Evolutionary conservation across 2,888 invertebrate genomes (phyloP), one percentile per base, ranked within the genome.

Genomic region (Ellobium chinense): DNA sequence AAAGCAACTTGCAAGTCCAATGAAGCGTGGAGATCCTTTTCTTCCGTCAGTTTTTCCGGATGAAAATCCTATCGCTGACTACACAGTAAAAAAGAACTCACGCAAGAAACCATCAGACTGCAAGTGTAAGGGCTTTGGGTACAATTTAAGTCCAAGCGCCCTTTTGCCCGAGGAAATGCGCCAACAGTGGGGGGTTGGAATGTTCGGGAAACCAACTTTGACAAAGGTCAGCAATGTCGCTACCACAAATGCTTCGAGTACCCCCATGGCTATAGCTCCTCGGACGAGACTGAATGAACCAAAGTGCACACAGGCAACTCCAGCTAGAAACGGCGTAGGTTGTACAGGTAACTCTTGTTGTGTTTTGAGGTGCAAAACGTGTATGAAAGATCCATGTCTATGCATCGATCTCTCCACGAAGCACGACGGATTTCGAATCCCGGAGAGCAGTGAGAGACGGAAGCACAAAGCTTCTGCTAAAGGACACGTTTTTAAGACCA

Each of bases 21-120:
- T 80, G 80, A 80, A 75, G 39, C 54, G 80, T 46, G 80, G 80
- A 46, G 80, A 80, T 27, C 80, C 80, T 0, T 80, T 80, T 63
- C 66, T 80, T 39, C 80, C 80, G 18, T 80, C 80, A 12, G 80
- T 80, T 37, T 68, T 75, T 21, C 66, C 75, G 18, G 80, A 80
- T 29, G 80, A 80, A 34, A 80, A 75, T n/a, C 80, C 80, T 0
- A 69, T 80, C n/a, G 80, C 74, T 7, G 80, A 80, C 31, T 80
- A 69, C 27, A 58, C 69, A 34, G 68, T 74, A 12, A 72, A 72
- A 24, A 80, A 80, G 56, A 70, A 62, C 29, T 74, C 75, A 21
- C 75, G 69, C n/a, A 80, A 80, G 39, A 80, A 80, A 24, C 80
- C 74, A 0, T 75, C 75, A 5, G 80, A 80, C 63, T 80, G 80